phyloP scores from a whole-genome alignment of 1,140 invertebrate species.

The Asobara japonica region DNA sequence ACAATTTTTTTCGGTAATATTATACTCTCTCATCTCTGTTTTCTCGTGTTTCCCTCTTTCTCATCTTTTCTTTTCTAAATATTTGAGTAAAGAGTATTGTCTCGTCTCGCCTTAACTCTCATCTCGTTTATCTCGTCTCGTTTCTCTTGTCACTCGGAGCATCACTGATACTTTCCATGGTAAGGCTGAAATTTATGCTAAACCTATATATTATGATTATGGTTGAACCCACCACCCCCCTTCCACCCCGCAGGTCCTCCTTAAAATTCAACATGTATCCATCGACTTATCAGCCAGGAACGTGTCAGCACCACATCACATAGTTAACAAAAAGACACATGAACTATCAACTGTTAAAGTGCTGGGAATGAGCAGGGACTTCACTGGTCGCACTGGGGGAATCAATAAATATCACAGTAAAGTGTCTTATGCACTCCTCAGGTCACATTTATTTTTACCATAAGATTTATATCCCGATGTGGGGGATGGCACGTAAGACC shows the following conservation, averaged over 20 bases:
- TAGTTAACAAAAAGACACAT: neutral
- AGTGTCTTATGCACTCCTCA: neutral
- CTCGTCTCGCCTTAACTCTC: too few relatives aligned
- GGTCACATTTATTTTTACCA: neutral
- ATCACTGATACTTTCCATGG: too few relatives aligned
- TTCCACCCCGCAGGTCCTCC: neutral
- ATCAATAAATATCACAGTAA: slow-evolving; percentile 2
- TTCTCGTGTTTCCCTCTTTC: too few relatives aligned
- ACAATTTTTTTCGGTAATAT: too few relatives aligned
- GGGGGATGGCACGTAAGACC: neutral
- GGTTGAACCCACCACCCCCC: neutral
- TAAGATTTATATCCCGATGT: neutral
- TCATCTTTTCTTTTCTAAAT: too few relatives aligned
- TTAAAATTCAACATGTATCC: slow-evolving; percentile 4
- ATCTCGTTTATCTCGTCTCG: too few relatives aligned
- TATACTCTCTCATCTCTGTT: too few relatives aligned
- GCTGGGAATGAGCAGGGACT: neutral
- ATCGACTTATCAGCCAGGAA: neutral
- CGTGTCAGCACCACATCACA: neutral
- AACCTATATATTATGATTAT: neutral
- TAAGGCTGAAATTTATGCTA: too few relatives aligned
- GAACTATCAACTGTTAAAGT: neutral
- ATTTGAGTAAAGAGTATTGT: too few relatives aligned
- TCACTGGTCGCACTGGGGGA: neutral
- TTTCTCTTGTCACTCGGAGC: too few relatives aligned